Evolutionary conservation across 2,113 vertebrate species (phyloP), one percentile per base, ranked within the genome.

Genomic region (Isichthys henryi): DNA sequence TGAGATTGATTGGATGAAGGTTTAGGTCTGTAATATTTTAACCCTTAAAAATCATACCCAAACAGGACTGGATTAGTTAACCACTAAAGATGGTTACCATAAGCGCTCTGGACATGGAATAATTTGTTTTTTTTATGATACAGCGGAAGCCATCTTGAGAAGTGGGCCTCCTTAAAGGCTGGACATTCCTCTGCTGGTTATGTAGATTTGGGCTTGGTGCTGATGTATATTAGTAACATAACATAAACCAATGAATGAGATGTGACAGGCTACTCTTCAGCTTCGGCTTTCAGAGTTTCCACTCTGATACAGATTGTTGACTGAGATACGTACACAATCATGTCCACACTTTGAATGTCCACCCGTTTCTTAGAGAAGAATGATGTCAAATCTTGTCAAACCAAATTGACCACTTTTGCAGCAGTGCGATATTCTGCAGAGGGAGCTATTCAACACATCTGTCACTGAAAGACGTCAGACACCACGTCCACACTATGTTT

Each of bases 211-310:
- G 95, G 95, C 95, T 91, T 90, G 93, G 93, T 89, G 93, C 93
- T 94, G 95, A 96, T 94, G 94, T 94, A 92, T 94, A 95, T 95
- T 95, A 94, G 95, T 91, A 95, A 93, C 94, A 93, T 94, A 94
- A 94, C 94, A 94, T 92, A 93, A 92, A 94, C 86, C 94, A 94
- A 93, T 88, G 92, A 95, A 95, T 95, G 93, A 92, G 91, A 94
- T 92, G 91, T 95, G 95, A 96, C 95, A 95, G 94, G 93, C 92
- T 94, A 92, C 93, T 93, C 94, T 94, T 92, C 93, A 94, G 94
- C 93, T 93, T 86, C 85, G 91, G 92, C 92, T 95, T 94, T 95
- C 94, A 95, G 94, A 94, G 93, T 94, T 95, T 95, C 94, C 94
- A 94, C 93, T 93, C 92, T 66, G 91, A 91, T 93, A 91, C 93